These are phyloP conservation scores for Papilio gigon DNA, from an alignment of 2,888 invertebrate genomes.

Conservation along the genomic window DNA sequence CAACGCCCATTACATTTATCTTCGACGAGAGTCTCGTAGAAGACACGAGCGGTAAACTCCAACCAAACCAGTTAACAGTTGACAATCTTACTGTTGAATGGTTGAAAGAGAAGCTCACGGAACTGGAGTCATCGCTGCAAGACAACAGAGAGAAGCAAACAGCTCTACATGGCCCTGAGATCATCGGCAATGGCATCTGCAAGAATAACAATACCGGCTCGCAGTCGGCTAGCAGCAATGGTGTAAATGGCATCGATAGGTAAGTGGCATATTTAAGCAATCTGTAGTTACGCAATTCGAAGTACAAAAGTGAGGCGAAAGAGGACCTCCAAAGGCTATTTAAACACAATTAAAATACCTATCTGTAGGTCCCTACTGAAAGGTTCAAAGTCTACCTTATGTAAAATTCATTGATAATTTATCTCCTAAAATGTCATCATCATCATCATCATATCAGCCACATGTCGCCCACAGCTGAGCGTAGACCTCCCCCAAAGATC, in stretches of 20 bases:
- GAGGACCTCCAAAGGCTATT: too few relatives aligned
- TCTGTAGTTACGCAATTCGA: too few relatives aligned
- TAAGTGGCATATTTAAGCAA: too few relatives aligned
- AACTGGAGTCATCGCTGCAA: slow-evolving; percentile 90
- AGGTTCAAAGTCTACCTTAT: too few relatives aligned
- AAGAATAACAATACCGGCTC: slow-evolving; percentile 71
- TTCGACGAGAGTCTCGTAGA: slow-evolving; percentile 95
- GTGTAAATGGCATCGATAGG: slow-evolving; percentile 81
- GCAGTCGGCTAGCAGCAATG: slow-evolving; percentile 70
- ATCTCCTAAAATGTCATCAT: too few relatives aligned
- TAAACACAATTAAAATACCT: too few relatives aligned
- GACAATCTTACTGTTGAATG: slow-evolving; percentile 96
- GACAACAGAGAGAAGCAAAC: slow-evolving; percentile 88
- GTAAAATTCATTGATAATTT: too few relatives aligned
- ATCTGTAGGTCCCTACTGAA: too few relatives aligned
- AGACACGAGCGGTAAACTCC: slow-evolving; percentile 92
- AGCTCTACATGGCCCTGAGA: slow-evolving; percentile 81
- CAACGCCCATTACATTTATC: slow-evolving; percentile 89
- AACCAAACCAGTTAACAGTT: slow-evolving; percentile 93
- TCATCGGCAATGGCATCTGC: slow-evolving; percentile 77
- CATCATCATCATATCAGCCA: too few relatives aligned
- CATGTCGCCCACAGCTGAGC: too few relatives aligned
- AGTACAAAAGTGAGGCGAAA: too few relatives aligned
- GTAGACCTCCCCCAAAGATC: too few relatives aligned
- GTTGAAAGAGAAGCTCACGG: slow-evolving; percentile 89